Evolutionary conservation across 2,888 invertebrate species (phyloP).

Genomic region (Cyaniris semiargus): DNA sequence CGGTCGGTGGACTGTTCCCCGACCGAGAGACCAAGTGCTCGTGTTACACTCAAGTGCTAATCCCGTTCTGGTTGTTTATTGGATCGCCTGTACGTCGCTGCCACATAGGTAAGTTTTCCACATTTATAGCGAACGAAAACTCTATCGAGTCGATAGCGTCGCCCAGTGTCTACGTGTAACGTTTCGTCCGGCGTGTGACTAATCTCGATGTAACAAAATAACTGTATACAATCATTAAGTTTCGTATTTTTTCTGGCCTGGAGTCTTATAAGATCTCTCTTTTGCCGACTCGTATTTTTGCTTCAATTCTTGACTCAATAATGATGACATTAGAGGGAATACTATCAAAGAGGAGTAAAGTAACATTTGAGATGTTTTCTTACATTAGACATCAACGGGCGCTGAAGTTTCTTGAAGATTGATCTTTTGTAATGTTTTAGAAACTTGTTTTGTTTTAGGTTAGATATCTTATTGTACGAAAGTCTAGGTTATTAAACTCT

Average conservation of each 20-base stretch:
- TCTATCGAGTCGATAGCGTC: slow-evolving; percentile 9
- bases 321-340: not conserved
- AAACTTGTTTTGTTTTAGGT: not conserved
- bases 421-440: not conserved
- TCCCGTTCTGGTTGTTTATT: slow-evolving; percentile 73
- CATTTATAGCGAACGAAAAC: slow-evolving; percentile 32
- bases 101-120: slow-evolving; percentile 59
- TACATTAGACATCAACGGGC: slow-evolving; percentile 29
- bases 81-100: slow-evolving; percentile 64
- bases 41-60: slow-evolving; percentile 76
- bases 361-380: not conserved
- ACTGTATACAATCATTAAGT: slow-evolving; percentile 27
- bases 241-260: slow-evolving; percentile 7
- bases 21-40: slow-evolving; percentile 71
- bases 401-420: slow-evolving; percentile 8
- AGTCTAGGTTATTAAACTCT: slow-evolving; percentile 1
- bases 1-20: slow-evolving; percentile 59
- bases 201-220: slow-evolving; percentile 38
- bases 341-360: not conserved
- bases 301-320: not conserved
- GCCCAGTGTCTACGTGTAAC: slow-evolving; percentile 34
- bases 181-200: slow-evolving; percentile 40
- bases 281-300: not conserved
- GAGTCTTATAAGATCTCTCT: slow-evolving; percentile 16
- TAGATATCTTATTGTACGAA: not conserved